A percentile compares a stretch with the other conserved stretches of the same genome.
Evolutionary conservation across 2,797 vertebrate genomes (phyloP).

Genomic region (Leuciscus waleckii): DNA sequence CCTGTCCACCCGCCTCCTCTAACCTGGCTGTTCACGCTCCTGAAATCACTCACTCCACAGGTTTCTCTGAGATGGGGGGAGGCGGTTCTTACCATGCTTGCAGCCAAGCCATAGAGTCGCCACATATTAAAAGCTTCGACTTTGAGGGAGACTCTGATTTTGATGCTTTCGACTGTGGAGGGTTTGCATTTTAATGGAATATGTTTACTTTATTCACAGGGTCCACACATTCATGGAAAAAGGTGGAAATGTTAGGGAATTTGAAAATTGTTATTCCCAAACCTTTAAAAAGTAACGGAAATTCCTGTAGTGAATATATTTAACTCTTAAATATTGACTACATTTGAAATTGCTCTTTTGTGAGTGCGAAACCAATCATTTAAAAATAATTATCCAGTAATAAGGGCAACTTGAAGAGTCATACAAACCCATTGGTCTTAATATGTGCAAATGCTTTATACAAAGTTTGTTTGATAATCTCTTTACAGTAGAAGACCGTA

Average conservation of each 20-base stretch:
- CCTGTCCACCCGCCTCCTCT: slow-evolving; percentile 71
- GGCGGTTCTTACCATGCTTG: slow-evolving; percentile 75
- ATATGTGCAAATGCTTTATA: neutral
- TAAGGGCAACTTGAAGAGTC: neutral
- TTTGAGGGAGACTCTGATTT: slow-evolving; percentile 85
- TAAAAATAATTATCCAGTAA: neutral
- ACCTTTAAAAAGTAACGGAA: neutral
- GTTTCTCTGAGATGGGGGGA: slow-evolving; percentile 70
- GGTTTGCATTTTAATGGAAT: slow-evolving; percentile 79
- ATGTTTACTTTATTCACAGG: neutral
- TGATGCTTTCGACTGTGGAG: slow-evolving; percentile 84
- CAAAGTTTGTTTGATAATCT: neutral
- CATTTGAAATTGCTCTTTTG: neutral
- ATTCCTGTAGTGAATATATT: neutral
- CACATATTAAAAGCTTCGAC: slow-evolving; percentile 82
- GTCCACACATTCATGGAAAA: neutral
- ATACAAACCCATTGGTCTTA: neutral
- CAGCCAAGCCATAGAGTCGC: slow-evolving; percentile 76
- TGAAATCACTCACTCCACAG: slow-evolving; percentile 65
- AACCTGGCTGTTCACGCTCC: slow-evolving; percentile 63
- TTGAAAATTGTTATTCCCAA: neutral
- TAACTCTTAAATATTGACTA: neutral
- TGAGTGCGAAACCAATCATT: neutral
- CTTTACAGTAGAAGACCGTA: neutral
- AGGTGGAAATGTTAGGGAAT: neutral